A percentile compares a stretch with the other conserved stretches of the same genome.
Conservation (phyloP, 2,113 vertebrate species). For the Bungarus multicinctus region DNA sequence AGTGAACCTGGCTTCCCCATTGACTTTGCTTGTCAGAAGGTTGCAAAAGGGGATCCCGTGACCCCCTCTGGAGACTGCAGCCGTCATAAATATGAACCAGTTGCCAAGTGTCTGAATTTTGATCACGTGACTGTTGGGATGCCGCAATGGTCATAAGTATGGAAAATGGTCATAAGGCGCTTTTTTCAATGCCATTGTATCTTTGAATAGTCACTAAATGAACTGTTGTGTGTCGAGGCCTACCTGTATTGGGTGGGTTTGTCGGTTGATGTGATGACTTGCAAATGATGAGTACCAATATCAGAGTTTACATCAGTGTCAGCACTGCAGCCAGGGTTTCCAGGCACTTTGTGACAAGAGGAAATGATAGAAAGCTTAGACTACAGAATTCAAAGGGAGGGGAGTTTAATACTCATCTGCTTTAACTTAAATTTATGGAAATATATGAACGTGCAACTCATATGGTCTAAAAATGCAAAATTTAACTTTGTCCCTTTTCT, state of each 20-base stretch:
- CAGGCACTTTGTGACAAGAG: not conserved
- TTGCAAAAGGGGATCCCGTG: no score
- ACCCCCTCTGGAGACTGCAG: no score
- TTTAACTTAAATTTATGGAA: not conserved
- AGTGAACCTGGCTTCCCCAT: no score
- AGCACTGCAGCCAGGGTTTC: not conserved
- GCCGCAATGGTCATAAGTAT: no score
- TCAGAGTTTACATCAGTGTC: not conserved
- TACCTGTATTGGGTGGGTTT: not conserved
- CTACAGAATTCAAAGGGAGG: not conserved
- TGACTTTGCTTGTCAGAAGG: no score
- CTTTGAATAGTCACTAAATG: no score
- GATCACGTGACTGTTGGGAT: no score
- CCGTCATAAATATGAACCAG: no score
- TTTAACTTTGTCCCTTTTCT: not conserved
- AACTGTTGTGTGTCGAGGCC: no score
- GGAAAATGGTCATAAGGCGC: no score
- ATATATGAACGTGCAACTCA: not conserved
- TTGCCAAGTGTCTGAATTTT: no score
- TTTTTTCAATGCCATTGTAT: no score
- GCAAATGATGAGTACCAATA: not conserved
- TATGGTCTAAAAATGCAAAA: not conserved
- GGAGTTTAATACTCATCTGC: not conserved
- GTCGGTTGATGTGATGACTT: not conserved
- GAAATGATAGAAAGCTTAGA: not conserved